Evolutionary conservation across 2,888 invertebrate genomes (phyloP).

Genomic region (Spisula subtruncata): DNA sequence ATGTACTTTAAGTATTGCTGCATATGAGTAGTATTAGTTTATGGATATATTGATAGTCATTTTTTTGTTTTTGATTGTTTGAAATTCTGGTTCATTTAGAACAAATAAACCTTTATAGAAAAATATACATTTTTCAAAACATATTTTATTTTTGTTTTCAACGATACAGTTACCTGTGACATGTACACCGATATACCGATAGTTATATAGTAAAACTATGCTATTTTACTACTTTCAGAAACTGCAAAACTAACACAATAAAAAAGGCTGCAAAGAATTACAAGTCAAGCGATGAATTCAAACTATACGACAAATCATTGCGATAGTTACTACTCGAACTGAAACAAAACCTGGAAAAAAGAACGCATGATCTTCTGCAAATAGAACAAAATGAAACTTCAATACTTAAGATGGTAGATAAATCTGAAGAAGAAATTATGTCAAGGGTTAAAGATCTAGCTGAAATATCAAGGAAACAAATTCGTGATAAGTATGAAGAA

Average conservation of each 20-base stretch:
- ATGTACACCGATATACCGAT: no score
- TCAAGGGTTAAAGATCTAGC: conserved; percentile 22
- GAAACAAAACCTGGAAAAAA: neutral
- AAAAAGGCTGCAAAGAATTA: neutral
- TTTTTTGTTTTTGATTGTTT: no score
- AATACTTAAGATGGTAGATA: conserved; percentile 23
- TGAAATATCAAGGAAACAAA: conserved; percentile 27
- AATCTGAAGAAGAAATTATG: conserved; percentile 27
- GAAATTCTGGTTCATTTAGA: no score
- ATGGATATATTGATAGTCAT: no score
- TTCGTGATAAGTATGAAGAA: conserved; percentile 20
- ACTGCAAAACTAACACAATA: neutral
- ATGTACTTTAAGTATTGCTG: no score
- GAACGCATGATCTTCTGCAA: conserved; percentile 15
- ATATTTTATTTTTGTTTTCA: no score
- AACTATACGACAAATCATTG: neutral
- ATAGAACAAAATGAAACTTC: conserved; percentile 19
- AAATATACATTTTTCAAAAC: no score
- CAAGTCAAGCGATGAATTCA: conserved; percentile 11
- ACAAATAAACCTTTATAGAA: no score
- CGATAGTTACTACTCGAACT: neutral
- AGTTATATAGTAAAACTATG: no score
- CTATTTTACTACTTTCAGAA: conserved; percentile 5
- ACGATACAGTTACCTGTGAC: no score
- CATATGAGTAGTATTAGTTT: no score